Evolutionary conservation across 2,797 vertebrate species (phyloP).

Genomic region (Staurois parvus): DNA sequence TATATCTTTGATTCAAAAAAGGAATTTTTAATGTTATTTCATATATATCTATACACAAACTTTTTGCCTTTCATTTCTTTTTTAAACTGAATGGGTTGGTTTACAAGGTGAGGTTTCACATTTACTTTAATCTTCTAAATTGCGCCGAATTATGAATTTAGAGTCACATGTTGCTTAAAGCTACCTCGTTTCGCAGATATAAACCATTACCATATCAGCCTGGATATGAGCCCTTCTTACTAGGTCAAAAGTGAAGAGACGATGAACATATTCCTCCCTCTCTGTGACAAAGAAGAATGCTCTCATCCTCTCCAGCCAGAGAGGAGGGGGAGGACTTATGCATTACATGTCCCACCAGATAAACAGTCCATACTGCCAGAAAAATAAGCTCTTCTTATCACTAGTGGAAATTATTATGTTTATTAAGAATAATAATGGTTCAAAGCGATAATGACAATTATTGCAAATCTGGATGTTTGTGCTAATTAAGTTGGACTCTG

Average conservation of each 20-base stretch:
- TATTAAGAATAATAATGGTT: conserved; percentile 59
- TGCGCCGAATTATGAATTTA: too few relatives aligned
- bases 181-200: background rate
- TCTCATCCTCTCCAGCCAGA: conserved; percentile 20
- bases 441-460: conserved; percentile 52
- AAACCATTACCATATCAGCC: conserved; percentile 27
- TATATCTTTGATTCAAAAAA: too few relatives aligned
- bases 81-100: too few relatives aligned
- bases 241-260: conserved; percentile 34
- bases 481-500: conserved; percentile 52
- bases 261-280: conserved; percentile 26
- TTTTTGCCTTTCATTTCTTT: too few relatives aligned
- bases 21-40: too few relatives aligned
- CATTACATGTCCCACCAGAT: conserved; percentile 45
- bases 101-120: too few relatives aligned
- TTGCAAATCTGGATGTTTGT: conserved; percentile 45
- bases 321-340: background rate
- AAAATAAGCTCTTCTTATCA: conserved; percentile 32
- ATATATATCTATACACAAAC: too few relatives aligned
- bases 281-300: conserved; percentile 50
- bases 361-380: conserved; percentile 9
- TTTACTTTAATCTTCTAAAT: too few relatives aligned
- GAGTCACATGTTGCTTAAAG: too few relatives aligned
- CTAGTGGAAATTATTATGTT: conserved; percentile 50
- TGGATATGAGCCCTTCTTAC: conserved; percentile 20